phyloP scores from a whole-genome alignment of 2,888 invertebrate genomes.

The Drosophila affinis region DNA sequence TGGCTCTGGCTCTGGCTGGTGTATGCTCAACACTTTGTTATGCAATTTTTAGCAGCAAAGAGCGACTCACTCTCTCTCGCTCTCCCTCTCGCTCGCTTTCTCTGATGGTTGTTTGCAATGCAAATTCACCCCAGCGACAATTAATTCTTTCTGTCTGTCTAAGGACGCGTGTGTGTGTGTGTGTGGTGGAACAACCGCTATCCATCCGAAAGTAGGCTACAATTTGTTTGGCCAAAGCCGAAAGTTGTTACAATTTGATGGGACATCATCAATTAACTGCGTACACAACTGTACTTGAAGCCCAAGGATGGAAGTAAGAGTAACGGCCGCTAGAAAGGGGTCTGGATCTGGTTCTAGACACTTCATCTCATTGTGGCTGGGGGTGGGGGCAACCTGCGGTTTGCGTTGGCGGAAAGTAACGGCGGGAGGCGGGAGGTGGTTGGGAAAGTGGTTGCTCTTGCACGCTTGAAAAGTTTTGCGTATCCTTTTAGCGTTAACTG shows the following conservation, averaged over 20 bases:
- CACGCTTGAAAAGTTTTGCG: constrained; percentile 63
- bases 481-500: constrained; percentile 70
- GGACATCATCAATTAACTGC: constrained; percentile 43
- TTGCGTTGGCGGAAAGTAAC: constrained; percentile 7
- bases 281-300: constrained; percentile 35
- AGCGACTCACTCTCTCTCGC: not conserved
- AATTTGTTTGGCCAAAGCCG: constrained; percentile 40
- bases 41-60: constrained; percentile 37
- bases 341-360: not conserved
- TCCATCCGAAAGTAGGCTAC: constrained; percentile 40
- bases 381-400: constrained; percentile 16
- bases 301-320: not conserved
- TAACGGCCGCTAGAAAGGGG: not conserved
- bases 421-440: too few relatives aligned
- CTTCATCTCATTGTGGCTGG: constrained; percentile 3
- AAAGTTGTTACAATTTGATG: constrained; percentile 38
- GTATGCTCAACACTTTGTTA: constrained; percentile 38
- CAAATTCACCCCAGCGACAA: constrained; percentile 37
- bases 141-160: constrained; percentile 40
- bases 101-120: constrained; percentile 21
- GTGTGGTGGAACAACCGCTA: too few relatives aligned
- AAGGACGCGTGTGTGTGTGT: not conserved
- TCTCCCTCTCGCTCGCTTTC: not conserved
- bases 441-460: constrained; percentile 25
- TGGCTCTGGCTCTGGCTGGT: not conserved